Evolutionary conservation across 2,888 invertebrate species (phyloP), one percentile per base, ranked within the genome.

Genomic region (Vannuccia rotundouncinata): DNA sequence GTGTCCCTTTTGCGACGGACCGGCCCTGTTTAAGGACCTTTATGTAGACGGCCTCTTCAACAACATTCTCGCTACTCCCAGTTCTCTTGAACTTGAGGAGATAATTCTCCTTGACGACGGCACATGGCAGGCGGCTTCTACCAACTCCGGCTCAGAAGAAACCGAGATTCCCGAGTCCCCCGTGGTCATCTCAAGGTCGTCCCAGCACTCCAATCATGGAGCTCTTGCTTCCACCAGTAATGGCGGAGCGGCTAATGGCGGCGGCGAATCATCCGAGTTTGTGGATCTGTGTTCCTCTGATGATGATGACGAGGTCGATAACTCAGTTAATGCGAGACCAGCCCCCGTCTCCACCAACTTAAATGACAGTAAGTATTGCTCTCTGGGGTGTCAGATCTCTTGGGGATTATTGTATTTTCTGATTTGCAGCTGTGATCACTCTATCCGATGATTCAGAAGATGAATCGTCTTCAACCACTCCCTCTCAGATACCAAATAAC

Each of bases 1-100:
- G 29, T 80, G 81, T 81, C 81, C 81, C 13, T 29, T 60, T 17
- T 80, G 81, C 31, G 80, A 80, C 45, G 25, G 31, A 27, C 30
- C 80, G 2, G 79, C 80, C 0, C 10, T 45, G 1, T 31, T 80
- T 1, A 5, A 29, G 2, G 79, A 59, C 27, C 81, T 80, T 0
- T 80, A 45, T 30, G 80, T 80, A 29, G 80, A 80, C 17, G 45
- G 45, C 45, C 45, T 45, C 45, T 45, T 45, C 45, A 45, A 45
- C 10, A 45, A 45, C 45, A 45, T 45, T 17, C 45, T 45, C 10
- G 45, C 45, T 17, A 13, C 45, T 17, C 45, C 45, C 10, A 45
- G 10, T 13, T 45, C 45, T 17, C 45, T 5, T 5, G 45, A 45
- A 13, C 5, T 45, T 17, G 45, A 45, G 10, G 45, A 45, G 10